Percentiles rank a stretch among this genome's conserved stretches.
Evolutionary conservation across 2,888 invertebrate species (phyloP).

Genomic region (Loripinus fragilis): DNA sequence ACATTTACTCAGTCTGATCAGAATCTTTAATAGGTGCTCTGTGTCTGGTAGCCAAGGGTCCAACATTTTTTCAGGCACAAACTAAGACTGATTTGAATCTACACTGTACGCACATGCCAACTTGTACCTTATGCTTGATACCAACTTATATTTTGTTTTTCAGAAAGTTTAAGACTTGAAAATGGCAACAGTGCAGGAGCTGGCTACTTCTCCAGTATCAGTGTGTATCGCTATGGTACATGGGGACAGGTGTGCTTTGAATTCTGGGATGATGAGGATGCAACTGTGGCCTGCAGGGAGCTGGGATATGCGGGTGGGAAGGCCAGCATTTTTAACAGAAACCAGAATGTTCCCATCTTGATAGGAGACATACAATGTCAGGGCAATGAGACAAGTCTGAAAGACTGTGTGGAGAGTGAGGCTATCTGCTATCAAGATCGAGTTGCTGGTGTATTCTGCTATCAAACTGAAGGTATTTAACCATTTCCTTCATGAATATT

Average conservation of each 20-base stretch:
- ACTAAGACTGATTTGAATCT: too few relatives aligned
- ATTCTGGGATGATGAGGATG: conserved; percentile 67
- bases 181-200: conserved; percentile 23
- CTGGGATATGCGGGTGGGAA: conserved; percentile 84
- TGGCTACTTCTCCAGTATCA: conserved; percentile 84
- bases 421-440: conserved; percentile 49
- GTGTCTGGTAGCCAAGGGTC: too few relatives aligned
- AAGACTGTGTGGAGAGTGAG: conserved; percentile 42
- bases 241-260: conserved; percentile 86
- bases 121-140: too few relatives aligned
- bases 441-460: conserved; percentile 66
- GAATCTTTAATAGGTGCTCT: too few relatives aligned
- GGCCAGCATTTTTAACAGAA: conserved; percentile 40
- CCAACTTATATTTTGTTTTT: too few relatives aligned
- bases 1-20: too few relatives aligned
- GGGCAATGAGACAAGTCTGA: conserved; percentile 59
- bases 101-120: too few relatives aligned
- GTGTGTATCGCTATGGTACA: conserved; percentile 87
- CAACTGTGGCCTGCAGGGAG: conserved; percentile 61
- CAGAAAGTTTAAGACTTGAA: conserved; percentile 29
- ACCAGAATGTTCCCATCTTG: conserved; percentile 51
- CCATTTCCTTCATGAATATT: too few relatives aligned
- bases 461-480: conserved; percentile 44
- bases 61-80: too few relatives aligned
- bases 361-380: conserved; percentile 57